Evolutionary conservation across 2,797 vertebrate species (phyloP), one percentile per base, ranked within the genome.

Genomic region (Manis javanica): DNA sequence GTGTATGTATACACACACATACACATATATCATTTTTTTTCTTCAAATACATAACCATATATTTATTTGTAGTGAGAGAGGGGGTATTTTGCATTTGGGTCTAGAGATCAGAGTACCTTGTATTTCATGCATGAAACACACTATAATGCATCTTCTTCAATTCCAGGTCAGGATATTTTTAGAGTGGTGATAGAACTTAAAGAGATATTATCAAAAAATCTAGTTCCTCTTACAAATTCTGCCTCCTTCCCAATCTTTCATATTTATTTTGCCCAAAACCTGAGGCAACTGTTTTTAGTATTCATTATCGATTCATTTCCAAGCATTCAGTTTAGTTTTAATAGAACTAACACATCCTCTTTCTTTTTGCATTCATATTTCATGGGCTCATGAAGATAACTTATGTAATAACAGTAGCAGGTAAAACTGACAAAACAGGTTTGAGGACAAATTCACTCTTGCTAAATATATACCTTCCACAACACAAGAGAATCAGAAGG

Each of bases 151-250:
- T 90, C 42, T 63, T 71, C 63, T 85, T 72, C 46, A 34, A 63
- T 68, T 93, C 39, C 46, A 34, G 13, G 34, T 84, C 37, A 46
- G 11, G 69, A 31, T 94, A 24, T 74, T 91, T 83, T 82, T 12
- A 59, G 49, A 93, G 19, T 37, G 12, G 1, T 11, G 10, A 82
- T 92, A 93, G 42, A 95, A 84, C 8, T 84, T 90, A 94, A 87
- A 93, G 53, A 31, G 53, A 31, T 18, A 29, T 7, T 66, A 16
- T 37, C 9, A 66, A 7, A 68, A 57, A 79, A 78, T 42, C 29
- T 61, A 63, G 16, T 14, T 72, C 26, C 13, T 77, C 95, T 64
- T 29, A 71, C 4, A 57, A 46, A 69, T 64, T 89, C 63, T 49
- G 3, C 39, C 77, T 78, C 51, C 53, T 59, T 19, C 12, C 5